phyloP scores from a whole-genome alignment of 2,797 vertebrate species.

The Linurgus olivaceus region DNA sequence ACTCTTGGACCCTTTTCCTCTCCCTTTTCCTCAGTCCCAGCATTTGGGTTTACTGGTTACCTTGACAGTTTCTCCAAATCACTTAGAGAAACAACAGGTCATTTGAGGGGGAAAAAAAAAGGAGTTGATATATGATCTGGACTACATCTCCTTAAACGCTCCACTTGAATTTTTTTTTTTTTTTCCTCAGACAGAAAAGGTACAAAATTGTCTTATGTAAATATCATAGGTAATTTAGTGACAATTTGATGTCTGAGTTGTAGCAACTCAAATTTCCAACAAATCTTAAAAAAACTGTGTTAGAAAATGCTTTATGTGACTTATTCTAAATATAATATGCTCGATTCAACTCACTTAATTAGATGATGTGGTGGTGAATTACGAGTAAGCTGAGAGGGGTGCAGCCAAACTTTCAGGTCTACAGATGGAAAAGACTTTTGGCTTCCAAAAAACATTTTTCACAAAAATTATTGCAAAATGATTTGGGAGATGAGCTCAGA shows the following conservation, averaged over 20 bases:
- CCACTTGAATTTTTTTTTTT: neutral
- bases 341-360: neutral
- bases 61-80: neutral
- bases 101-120: neutral
- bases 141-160: neutral
- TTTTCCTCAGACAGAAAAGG: neutral
- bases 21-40: neutral
- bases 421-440: neutral
- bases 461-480: neutral
- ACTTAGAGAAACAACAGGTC: neutral
- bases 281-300: neutral
- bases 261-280: neutral
- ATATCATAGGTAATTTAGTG: neutral
- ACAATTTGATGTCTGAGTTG: neutral
- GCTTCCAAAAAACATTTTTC: neutral
- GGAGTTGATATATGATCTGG: neutral
- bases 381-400: neutral
- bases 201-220: neutral
- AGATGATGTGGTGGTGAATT: neutral
- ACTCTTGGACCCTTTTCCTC: neutral
- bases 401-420: neutral
- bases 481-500: neutral
- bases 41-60: neutral
- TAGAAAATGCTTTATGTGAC: neutral
- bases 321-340: neutral